Conservation (phyloP, 1,140 invertebrate genomes). For the Drosophila orosa region DNA sequence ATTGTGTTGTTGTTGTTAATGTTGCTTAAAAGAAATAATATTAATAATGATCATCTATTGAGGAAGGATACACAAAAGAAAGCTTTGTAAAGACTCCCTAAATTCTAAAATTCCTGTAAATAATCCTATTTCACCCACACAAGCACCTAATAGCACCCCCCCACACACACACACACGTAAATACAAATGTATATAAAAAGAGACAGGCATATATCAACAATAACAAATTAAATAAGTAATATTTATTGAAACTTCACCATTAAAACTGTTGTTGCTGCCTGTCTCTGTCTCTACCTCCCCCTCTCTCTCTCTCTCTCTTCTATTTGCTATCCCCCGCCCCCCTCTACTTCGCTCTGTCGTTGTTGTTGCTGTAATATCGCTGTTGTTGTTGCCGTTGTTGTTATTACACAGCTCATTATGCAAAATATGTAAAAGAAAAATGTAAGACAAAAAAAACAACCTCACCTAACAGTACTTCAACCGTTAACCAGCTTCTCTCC, state of each 20-base stretch:
- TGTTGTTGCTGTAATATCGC: conserved; percentile 54
- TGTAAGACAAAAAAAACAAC: background rate
- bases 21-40: conserved; percentile 35
- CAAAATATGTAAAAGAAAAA: conserved; percentile 23
- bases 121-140: conserved; percentile 25
- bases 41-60: background rate
- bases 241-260: conserved; percentile 7
- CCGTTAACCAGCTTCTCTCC: conserved; percentile 28
- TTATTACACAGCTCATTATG: conserved; percentile 49
- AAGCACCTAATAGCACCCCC: conserved; percentile 13
- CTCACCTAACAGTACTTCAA: conserved; percentile 34
- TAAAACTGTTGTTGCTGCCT: conserved; percentile 15
- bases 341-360: conserved; percentile 38
- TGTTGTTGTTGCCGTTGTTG: conserved; percentile 46
- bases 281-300: conserved; percentile 12
- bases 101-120: conserved; percentile 26
- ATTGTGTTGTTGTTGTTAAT: conserved; percentile 57
- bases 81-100: background rate
- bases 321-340: conserved; percentile 18
- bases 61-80: background rate
- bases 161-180: background rate
- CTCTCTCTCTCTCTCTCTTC: conserved; percentile 12
- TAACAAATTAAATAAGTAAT: conserved; percentile 4
- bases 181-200: background rate
- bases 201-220: conserved; percentile 13